Percentiles rank a stretch among this genome's conserved stretches.
These are phyloP conservation scores for Charadrius vociferus DNA, from an alignment of 2,113 vertebrate genomes.

Conservation along the genomic window DNA sequence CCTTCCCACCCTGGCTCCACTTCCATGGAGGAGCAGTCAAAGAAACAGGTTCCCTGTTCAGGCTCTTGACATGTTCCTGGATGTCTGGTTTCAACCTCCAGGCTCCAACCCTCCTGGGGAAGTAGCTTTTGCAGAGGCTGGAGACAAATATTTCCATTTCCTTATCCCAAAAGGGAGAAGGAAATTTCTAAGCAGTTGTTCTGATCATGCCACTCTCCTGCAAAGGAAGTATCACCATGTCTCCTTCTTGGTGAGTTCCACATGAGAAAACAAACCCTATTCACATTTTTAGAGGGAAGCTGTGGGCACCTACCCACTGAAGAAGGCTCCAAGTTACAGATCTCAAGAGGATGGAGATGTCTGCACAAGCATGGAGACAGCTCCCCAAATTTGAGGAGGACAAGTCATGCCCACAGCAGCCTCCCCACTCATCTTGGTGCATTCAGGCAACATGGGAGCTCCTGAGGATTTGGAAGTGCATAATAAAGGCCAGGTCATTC, in stretches of 20 bases:
- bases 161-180: not conserved
- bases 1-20: not conserved
- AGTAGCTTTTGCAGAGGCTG: not conserved
- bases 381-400: not conserved
- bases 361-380: not conserved
- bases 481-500: not conserved
- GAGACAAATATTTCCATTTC: not conserved
- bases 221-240: not conserved
- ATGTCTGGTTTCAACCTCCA: not conserved
- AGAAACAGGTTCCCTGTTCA: not conserved
- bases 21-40: not conserved
- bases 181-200: not conserved
- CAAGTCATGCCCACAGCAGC: not conserved
- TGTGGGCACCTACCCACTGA: not conserved
- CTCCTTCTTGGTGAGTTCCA: not conserved
- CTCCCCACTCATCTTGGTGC: rapidly evolving
- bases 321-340: not conserved
- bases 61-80: not conserved
- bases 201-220: not conserved
- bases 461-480: no score
- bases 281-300: not conserved
- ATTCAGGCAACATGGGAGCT: not conserved
- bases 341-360: not conserved
- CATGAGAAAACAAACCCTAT: not conserved
- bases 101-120: not conserved